Evolutionary conservation across 1,140 invertebrate species (phyloP), one percentile per base, ranked within the genome.

Genomic region (Eumaeus atala): DNA sequence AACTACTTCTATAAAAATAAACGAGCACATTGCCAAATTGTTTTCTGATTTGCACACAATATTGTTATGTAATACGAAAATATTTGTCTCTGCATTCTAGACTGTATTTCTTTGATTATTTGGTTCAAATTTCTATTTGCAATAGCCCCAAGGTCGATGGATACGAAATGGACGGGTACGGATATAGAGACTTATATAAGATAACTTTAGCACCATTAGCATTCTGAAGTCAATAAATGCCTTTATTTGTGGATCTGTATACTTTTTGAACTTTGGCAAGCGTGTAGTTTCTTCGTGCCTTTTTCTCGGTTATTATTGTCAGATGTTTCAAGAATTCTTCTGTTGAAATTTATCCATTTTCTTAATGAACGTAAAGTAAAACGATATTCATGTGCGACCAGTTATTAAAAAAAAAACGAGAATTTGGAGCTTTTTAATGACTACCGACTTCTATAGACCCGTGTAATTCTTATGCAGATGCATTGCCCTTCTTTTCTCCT

Each of bases 111-210:
- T 16, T 16, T 44, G 12, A 16, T 12, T 44, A 16, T 17, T 14
- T 17, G 12, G 14, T 44, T 17, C 40, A 9, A 44, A 16, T 44
- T 9, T 14, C 16, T 0, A 14, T 17, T 4, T 6, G 7, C 7
- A 16, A 28, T 6, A 28, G 16, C 14, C 40, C 17, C n/a, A 44
- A 44, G 40, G 40, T 44, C 40, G 40, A n/a, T 37, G 35, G 40
- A 44, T 44, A 14, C 40, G 40, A 44, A 44, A 44, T 44, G 40
- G 14, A 14, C 40, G 40, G 14, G 14, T 17, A 18, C 14, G 40
- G 40, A 44, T 44, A 44, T 44, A 44, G 40, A 44, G 40, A 44
- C 40, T 44, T 44, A 44, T 44, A 44, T 44, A 44, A 17, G 40
- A 44, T 44, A 44, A 14, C 16, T 44, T 44, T 44, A 44, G 40